These are phyloP conservation scores for Dendrolimus punctatus DNA, from an alignment of 1,140 invertebrate genomes.

Conservation along the genomic window DNA sequence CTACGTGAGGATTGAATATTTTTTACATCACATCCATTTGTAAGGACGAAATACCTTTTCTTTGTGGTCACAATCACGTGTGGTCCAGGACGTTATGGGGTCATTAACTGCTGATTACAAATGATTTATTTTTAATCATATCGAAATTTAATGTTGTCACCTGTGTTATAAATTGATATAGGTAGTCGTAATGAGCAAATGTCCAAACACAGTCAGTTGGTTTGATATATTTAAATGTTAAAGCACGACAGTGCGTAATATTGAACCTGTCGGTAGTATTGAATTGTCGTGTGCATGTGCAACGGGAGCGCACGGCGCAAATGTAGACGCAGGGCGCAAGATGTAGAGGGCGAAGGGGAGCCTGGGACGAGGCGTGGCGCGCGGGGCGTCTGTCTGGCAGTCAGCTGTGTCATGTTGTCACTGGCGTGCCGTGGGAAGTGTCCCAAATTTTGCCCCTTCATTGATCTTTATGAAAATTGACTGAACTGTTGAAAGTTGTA, in stretches of 20 bases:
- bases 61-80: slow-evolving; percentile 65
- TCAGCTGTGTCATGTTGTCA: slow-evolving; percentile 66
- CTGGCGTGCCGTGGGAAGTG: slow-evolving; percentile 54
- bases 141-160: no score
- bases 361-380: slow-evolving; percentile 19
- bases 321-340: slow-evolving; percentile 30
- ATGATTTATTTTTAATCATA: slow-evolving; percentile 26
- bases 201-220: not conserved
- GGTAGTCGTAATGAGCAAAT: not conserved
- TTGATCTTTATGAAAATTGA: slow-evolving; percentile 22
- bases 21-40: not conserved
- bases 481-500: slow-evolving; percentile 27
- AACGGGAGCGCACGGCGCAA: slow-evolving; percentile 1
- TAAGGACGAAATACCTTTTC: slow-evolving; percentile 18
- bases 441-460: slow-evolving; percentile 54
- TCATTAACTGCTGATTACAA: slow-evolving; percentile 61
- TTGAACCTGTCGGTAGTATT: not conserved
- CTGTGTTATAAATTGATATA: not conserved
- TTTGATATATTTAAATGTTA: not conserved
- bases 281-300: slow-evolving; percentile 19
- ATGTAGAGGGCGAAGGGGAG: slow-evolving; percentile 19
- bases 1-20: not conserved
- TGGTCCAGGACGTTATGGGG: slow-evolving; percentile 61
- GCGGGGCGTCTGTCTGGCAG: slow-evolving; percentile 47
- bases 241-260: slow-evolving; percentile 5